These are phyloP conservation scores for Balearica regulorum DNA, from an alignment of 2,797 vertebrate species.

Conservation along the genomic window DNA sequence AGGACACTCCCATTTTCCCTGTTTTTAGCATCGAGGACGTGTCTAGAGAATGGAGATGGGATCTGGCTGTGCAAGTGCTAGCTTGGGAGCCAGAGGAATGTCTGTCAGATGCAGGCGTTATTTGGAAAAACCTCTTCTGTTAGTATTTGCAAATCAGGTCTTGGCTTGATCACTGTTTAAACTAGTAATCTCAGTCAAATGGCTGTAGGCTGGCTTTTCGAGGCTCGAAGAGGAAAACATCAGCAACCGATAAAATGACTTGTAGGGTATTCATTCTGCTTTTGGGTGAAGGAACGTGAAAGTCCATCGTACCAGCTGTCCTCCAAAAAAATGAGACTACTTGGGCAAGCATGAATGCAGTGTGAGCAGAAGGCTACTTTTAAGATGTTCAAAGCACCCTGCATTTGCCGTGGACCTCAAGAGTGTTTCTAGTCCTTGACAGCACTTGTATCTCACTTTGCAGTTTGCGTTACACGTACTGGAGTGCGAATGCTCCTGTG, in stretches of 20 bases:
- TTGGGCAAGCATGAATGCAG: no score
- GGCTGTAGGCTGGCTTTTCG: background rate
- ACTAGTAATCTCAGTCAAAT: background rate
- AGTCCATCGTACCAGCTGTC: background rate
- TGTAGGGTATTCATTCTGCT: background rate
- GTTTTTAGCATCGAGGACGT: background rate
- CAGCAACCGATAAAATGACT: background rate
- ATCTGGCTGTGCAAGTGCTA: no score
- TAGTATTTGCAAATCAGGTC: background rate
- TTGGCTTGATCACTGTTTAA: background rate
- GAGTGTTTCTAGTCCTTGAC: background rate
- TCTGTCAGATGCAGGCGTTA: background rate
- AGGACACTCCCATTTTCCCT: background rate
- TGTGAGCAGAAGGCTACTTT: background rate
- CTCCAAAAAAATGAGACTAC: background rate
- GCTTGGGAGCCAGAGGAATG: fast-evolving
- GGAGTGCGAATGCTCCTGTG: background rate
- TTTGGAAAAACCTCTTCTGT: background rate
- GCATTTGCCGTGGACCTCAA: background rate
- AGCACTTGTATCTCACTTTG: background rate
- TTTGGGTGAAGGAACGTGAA: background rate
- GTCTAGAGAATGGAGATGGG: background rate
- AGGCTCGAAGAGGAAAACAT: background rate
- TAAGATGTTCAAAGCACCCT: background rate
- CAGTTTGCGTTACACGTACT: background rate